phyloP scores from a whole-genome alignment of 2,113 vertebrate genomes.

The Lepisosteus osseus region DNA sequence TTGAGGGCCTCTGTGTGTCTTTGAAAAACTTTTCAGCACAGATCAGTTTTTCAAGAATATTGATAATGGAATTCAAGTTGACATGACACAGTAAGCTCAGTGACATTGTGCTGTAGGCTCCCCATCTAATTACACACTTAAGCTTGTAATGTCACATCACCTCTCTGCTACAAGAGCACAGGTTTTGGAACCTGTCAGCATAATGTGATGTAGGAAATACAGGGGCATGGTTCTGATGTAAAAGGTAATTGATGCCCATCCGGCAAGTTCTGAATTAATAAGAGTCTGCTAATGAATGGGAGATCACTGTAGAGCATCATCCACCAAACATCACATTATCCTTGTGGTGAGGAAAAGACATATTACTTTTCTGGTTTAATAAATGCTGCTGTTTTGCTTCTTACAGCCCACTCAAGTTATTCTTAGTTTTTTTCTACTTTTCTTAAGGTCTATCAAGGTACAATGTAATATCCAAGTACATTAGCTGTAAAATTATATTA shows the following conservation, averaged over 20 bases:
- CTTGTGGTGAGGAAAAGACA: neutral
- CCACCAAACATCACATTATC: neutral
- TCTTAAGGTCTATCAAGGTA: no score
- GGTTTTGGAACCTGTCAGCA: conserved; percentile 9
- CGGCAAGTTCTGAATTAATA: neutral
- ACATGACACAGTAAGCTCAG: neutral
- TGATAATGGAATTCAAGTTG: conserved; percentile 15
- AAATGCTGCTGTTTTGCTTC: neutral
- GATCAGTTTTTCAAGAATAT: neutral
- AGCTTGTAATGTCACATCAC: conserved; percentile 23
- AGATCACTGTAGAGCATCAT: neutral
- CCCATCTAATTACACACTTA: conserved; percentile 23
- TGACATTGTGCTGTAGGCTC: conserved; percentile 9
- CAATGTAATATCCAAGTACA: no score
- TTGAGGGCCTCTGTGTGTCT: neutral
- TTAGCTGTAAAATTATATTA: no score
- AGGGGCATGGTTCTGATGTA: neutral
- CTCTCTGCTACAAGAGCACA: neutral
- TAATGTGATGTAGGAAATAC: conserved; percentile 4
- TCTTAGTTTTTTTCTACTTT: neutral
- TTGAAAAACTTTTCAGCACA: neutral
- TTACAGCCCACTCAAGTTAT: neutral
- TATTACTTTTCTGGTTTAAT: neutral
- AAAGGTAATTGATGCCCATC: conserved; percentile 1
- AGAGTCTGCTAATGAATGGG: neutral